phyloP scores from a whole-genome alignment of 2,113 vertebrate species.

The Pygoscelis antarcticus region DNA sequence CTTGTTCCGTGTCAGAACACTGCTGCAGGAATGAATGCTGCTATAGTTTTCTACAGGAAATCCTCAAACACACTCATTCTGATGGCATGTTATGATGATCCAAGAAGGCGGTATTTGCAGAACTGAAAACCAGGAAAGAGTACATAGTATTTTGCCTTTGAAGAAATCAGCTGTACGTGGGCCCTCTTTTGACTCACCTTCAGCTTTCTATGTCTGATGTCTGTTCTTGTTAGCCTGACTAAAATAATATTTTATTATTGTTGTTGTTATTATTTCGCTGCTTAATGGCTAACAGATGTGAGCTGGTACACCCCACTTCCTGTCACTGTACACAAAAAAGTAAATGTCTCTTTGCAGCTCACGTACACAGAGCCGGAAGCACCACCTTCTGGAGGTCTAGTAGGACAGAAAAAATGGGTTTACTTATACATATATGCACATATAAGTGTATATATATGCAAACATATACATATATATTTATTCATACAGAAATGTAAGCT shows the following conservation, averaged over 20 bases:
- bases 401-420: background rate
- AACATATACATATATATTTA: background rate
- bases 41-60: slow-evolving; percentile 73
- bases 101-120: slow-evolving; percentile 1
- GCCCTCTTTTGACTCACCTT: slow-evolving; percentile 40
- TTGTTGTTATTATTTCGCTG: background rate
- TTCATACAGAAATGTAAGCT: background rate
- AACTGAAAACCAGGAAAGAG: slow-evolving; percentile 16
- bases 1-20: slow-evolving; percentile 21
- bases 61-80: slow-evolving; percentile 67
- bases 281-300: slow-evolving; percentile 38
- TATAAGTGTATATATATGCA: background rate
- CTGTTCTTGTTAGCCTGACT: background rate
- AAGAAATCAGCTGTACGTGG: slow-evolving; percentile 33
- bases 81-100: slow-evolving; percentile 50
- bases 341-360: background rate
- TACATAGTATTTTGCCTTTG: slow-evolving; percentile 14
- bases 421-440: background rate
- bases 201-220: slow-evolving; percentile 33
- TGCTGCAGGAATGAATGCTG: slow-evolving; percentile 60
- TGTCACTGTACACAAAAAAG: background rate
- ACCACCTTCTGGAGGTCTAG: background rate
- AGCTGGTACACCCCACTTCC: background rate
- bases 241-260: background rate
- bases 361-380: background rate